Evolutionary conservation across 2,888 invertebrate genomes (phyloP), one percentile per base, ranked within the genome.

Genomic region (Galeruca laticollis): DNA sequence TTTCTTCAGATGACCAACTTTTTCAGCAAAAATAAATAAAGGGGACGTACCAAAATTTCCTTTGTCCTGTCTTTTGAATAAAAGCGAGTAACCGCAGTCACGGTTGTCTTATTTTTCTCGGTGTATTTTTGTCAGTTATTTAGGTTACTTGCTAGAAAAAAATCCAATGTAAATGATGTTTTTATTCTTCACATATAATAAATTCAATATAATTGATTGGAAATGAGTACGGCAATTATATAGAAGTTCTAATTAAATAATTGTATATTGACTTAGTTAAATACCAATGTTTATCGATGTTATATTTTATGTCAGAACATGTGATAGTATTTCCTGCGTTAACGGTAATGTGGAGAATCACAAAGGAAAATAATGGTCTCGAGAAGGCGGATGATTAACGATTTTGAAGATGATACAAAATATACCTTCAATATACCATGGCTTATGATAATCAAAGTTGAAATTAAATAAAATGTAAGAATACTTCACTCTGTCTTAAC

Each of bases 261-360:
- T 47, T 47, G 15, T 18, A 47, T 47, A 10, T 47, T 47, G 15
- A 47, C 15, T 47, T 47, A 18, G 15, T 47, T 43, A 47, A 47
- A 47, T 47, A 47, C 47, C 47, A 18, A 47, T 47, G 47, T 47
- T 15, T 47, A 18, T 47, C 47, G 47, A 47, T 18, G 47, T 47
- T 9, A 47, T 18, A 47, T 47, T 47, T 47, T 18, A 47, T 47
- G 47, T 47, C 9, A n/a, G 10, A 43, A 43, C 43, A 3, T n/a
- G 43, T 10, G n/a, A 47, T 47, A 47, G 9, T 9, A 47, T 47
- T 47, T 47, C 47, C 47, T 47, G 47, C 1, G 9, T 9, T 47
- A 47, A 47, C 47, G 47, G 47, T 47, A 9, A 15, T 15, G 15
- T 9, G 15, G 4, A 47, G 47, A 47, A 47, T 47, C 47, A 15